phyloP scores from a whole-genome alignment of 2,113 vertebrate species.

The Nettapus auritus region DNA sequence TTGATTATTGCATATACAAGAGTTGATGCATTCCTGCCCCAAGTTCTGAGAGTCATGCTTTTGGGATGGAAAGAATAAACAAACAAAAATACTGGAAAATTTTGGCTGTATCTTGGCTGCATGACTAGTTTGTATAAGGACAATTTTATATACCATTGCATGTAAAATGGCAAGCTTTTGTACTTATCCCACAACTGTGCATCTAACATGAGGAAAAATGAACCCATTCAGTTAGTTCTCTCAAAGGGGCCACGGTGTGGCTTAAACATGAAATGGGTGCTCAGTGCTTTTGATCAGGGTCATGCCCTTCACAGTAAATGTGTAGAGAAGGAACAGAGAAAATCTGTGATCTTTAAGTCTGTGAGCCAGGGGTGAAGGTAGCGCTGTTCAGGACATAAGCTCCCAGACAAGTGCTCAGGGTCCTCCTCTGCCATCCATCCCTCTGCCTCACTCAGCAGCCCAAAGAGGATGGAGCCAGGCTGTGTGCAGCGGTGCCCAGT shows the following conservation, averaged over 20 bases:
- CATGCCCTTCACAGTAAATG: neutral
- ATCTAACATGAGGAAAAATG: neutral
- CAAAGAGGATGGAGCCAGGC: too few species aligned
- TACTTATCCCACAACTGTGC: neutral
- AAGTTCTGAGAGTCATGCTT: neutral
- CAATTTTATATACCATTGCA: neutral
- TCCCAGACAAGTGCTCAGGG: neutral
- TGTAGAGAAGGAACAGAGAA: neutral
- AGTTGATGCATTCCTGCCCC: neutral
- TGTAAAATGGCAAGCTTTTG: neutral
- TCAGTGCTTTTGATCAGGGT: neutral
- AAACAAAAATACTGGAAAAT: neutral
- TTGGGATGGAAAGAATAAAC: neutral
- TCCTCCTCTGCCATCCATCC: neutral
- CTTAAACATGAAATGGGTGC: neutral
- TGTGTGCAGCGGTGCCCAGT: too few species aligned
- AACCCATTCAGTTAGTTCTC: neutral
- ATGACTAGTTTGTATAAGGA: neutral
- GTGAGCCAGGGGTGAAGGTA: rapidly evolving
- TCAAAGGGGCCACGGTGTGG: neutral
- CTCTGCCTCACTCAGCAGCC: neutral
- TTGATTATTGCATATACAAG: neutral
- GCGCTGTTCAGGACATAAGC: rapidly evolving
- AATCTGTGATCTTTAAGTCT: neutral
- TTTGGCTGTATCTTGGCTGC: neutral